These are phyloP conservation scores for Cryptoprocta ferox DNA, from an alignment of 2,797 vertebrate species.

Conservation along the genomic window DNA sequence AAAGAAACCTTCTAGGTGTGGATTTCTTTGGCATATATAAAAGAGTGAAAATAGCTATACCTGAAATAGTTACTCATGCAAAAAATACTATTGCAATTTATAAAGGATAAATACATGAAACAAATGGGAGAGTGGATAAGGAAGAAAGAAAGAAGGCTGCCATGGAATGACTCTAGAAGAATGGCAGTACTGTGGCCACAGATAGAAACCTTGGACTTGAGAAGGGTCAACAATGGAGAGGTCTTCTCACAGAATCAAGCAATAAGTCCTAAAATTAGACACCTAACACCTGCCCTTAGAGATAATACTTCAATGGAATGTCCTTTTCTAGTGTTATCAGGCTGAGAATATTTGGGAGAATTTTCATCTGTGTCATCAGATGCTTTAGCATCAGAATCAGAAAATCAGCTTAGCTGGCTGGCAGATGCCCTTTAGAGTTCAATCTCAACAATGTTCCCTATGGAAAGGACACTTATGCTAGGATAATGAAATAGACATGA, in stretches of 20 bases:
- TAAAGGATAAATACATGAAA: background rate
- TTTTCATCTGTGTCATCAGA: background rate
- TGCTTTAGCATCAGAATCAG: background rate
- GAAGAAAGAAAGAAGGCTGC: background rate
- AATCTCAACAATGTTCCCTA: background rate
- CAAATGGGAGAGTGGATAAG: background rate
- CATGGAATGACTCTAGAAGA: rapidly evolving
- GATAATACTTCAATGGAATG: too few species aligned
- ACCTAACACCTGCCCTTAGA: background rate
- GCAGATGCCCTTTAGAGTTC: background rate
- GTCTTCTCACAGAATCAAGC: background rate
- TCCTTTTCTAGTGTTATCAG: background rate
- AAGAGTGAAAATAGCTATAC: background rate
- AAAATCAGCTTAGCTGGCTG: background rate
- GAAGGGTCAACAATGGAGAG: rapidly evolving
- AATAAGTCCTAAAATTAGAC: background rate
- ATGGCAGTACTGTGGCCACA: background rate
- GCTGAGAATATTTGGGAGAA: background rate
- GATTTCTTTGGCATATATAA: background rate
- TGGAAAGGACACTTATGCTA: background rate
- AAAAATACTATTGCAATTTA: background rate
- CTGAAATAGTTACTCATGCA: background rate
- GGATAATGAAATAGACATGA: background rate
- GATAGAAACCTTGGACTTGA: background rate
- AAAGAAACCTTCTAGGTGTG: background rate